Conservation (phyloP, 2,113 vertebrate species). For the Psephotus haematonotus region DNA sequence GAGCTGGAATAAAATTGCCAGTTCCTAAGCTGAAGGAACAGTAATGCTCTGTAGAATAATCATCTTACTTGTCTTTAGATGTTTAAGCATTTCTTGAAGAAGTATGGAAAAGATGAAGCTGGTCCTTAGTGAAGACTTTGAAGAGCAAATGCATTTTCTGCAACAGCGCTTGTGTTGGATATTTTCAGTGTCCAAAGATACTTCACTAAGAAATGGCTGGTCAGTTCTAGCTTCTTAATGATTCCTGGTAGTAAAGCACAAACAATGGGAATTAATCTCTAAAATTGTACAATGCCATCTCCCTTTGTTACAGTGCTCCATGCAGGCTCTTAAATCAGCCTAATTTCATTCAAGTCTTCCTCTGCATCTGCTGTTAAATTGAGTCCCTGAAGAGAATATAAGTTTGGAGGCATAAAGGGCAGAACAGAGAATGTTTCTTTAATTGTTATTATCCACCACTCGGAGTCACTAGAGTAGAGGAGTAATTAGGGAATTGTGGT, state of each 20-base stretch:
- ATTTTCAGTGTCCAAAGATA: background rate
- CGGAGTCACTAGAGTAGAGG: slow-evolving; percentile 18
- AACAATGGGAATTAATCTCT: background rate
- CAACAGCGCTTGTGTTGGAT: background rate
- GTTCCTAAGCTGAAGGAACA: background rate
- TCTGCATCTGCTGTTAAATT: slow-evolving; percentile 42
- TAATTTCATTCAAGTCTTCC: slow-evolving; percentile 29
- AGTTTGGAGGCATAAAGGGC: slow-evolving; percentile 37
- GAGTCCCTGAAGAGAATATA: slow-evolving; percentile 23
- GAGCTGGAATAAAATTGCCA: background rate
- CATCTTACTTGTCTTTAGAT: background rate
- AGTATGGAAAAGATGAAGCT: background rate
- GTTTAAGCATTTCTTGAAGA: background rate
- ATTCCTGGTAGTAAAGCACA: background rate
- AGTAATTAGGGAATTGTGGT: slow-evolving; percentile 42
- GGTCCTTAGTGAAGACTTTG: background rate
- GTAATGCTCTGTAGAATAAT: background rate
- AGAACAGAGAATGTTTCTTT: slow-evolving; percentile 40
- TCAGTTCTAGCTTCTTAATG: background rate
- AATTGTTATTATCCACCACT: slow-evolving; percentile 46
- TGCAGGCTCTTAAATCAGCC: background rate
- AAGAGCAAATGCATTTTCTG: background rate
- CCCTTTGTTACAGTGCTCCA: background rate
- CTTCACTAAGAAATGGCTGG: background rate
- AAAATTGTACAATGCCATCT: background rate